Conservation (phyloP, 2,888 invertebrate genomes). For the Epistrophe eligans region DNA sequence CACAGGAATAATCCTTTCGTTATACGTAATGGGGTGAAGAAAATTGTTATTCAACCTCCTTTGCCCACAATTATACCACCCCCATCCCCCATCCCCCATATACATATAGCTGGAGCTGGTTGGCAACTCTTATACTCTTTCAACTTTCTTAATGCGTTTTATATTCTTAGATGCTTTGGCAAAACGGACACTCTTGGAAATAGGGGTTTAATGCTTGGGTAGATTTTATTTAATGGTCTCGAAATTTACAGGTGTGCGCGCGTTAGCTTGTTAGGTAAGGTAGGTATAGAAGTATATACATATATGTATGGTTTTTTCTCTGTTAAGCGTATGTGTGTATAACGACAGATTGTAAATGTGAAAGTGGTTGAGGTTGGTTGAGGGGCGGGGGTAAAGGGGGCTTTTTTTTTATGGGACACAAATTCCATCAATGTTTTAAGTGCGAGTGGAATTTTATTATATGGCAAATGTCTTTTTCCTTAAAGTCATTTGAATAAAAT, state of each 20-base stretch:
- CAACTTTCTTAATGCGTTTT: slow-evolving; percentile 70
- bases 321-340: slow-evolving; percentile 14
- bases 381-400: background rate
- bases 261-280: background rate
- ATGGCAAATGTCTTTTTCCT: slow-evolving; percentile 50
- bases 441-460: slow-evolving; percentile 69
- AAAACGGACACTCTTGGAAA: slow-evolving; percentile 71
- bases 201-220: slow-evolving; percentile 72
- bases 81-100: too few relatives aligned
- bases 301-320: background rate
- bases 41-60: slow-evolving; percentile 71
- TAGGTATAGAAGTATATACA: too few relatives aligned
- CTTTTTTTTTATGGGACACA: slow-evolving; percentile 57
- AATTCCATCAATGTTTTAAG: slow-evolving; percentile 72
- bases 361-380: background rate
- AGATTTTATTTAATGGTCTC: slow-evolving; percentile 73
- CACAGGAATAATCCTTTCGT: slow-evolving; percentile 72
- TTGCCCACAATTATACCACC: slow-evolving; percentile 28
- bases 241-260: slow-evolving; percentile 74
- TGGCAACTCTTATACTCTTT: background rate
- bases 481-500: slow-evolving; percentile 60
- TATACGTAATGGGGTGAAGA: slow-evolving; percentile 74
- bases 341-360: background rate
- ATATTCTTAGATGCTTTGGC: slow-evolving; percentile 57
- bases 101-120: too few relatives aligned